phyloP scores from a whole-genome alignment of 2,113 vertebrate genomes.

The Stigmatopora argus region DNA sequence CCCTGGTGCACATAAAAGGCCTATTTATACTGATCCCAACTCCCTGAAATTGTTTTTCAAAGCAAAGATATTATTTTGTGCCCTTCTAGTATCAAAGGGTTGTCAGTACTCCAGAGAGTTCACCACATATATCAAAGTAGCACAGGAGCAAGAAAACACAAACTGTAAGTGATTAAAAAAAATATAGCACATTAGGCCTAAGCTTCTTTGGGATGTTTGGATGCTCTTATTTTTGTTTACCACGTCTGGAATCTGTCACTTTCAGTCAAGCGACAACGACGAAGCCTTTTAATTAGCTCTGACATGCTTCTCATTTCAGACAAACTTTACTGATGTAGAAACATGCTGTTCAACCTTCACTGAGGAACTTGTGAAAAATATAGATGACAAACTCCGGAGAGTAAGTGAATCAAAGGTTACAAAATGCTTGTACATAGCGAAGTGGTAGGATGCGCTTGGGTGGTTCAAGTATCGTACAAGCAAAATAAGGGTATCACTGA shows the following conservation, averaged over 20 bases:
- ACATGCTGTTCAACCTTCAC: conserved; percentile 63
- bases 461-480: conserved; percentile 1
- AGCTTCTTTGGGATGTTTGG: conserved; percentile 69
- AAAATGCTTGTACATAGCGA: conserved; percentile 63
- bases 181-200: conserved; percentile 52
- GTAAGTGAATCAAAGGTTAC: conserved; percentile 69
- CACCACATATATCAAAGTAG: conserved; percentile 69
- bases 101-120: conserved; percentile 59
- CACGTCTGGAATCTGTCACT: conserved; percentile 59
- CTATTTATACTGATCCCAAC: conserved; percentile 74
- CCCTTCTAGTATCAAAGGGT: conserved; percentile 71
- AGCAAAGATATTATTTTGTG: conserved; percentile 73
- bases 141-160: conserved; percentile 62
- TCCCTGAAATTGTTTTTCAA: conserved; percentile 75
- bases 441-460: conserved; percentile 29
- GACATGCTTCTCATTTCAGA: conserved; percentile 66
- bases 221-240: conserved; percentile 70
- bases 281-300: conserved; percentile 62
- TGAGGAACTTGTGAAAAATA: conserved; percentile 63
- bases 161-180: conserved; percentile 18
- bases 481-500: conserved; percentile 5
- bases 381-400: conserved; percentile 62
- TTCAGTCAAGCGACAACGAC: conserved; percentile 56
- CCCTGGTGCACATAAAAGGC: conserved; percentile 69
- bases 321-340: conserved; percentile 69